phyloP scores from a whole-genome alignment of 2,797 vertebrate species.

The Cossypha polioptera region DNA sequence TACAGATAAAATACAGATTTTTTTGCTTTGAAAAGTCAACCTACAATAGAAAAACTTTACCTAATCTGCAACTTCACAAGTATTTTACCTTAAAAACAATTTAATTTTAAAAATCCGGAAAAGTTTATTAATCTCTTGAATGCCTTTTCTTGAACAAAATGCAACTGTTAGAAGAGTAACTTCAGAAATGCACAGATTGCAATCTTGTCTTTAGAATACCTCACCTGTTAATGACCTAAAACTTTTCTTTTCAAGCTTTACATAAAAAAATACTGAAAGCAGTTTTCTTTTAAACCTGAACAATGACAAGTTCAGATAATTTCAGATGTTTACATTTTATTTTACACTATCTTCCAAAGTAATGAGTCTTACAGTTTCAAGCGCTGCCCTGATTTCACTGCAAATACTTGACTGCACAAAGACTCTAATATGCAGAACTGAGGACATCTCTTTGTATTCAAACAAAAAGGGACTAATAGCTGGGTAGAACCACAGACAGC shows the following conservation, averaged over 20 bases:
- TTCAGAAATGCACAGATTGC: background rate
- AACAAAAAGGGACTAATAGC: background rate
- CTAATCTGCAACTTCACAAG: background rate
- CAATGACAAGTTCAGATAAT: rapidly evolving
- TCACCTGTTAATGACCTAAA: background rate
- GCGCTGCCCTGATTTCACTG: background rate
- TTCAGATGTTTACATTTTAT: background rate
- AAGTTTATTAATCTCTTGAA: background rate
- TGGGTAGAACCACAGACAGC: background rate
- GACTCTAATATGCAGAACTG: background rate
- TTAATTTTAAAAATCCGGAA: background rate
- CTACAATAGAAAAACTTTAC: background rate
- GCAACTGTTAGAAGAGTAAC: background rate
- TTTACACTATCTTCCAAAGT: background rate
- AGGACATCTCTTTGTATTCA: background rate
- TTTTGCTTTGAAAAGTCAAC: background rate
- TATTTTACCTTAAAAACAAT: background rate
- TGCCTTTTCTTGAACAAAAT: background rate
- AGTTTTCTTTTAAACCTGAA: background rate
- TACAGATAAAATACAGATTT: background rate
- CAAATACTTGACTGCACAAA: background rate
- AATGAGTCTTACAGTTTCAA: background rate
- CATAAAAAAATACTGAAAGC: background rate
- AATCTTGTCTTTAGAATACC: background rate
- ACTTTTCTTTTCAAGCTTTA: background rate